These are phyloP conservation scores for Euura lappo DNA, from an alignment of 1,140 invertebrate genomes.

Conservation along the genomic window DNA sequence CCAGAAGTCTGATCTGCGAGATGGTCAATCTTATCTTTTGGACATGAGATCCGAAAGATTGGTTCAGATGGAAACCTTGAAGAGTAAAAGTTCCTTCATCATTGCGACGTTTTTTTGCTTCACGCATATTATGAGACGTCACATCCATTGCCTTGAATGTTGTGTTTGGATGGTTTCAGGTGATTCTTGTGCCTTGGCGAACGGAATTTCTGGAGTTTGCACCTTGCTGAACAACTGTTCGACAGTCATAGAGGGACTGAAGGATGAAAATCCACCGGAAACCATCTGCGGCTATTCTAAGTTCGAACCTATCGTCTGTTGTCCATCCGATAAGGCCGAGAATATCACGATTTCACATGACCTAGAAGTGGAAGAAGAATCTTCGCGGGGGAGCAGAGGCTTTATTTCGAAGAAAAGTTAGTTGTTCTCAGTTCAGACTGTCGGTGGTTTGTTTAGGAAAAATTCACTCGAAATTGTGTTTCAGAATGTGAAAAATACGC, in stretches of 20 bases:
- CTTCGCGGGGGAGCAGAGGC: not conserved
- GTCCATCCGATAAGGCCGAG: constrained; percentile 28
- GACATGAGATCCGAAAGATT: no score
- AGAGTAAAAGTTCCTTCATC: no score
- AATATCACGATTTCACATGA: not conserved
- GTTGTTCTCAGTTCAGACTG: not conserved
- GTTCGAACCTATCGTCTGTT: constrained; percentile 43
- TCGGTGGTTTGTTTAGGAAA: not conserved
- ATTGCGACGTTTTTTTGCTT: no score
- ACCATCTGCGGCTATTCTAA: constrained; percentile 29
- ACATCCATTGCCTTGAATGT: no score
- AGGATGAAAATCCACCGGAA: constrained; percentile 31
- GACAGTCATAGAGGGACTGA: constrained; percentile 34
- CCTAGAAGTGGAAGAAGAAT: not conserved
- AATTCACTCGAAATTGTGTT: not conserved
- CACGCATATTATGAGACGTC: no score
- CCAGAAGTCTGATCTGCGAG: no score
- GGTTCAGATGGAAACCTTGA: no score
- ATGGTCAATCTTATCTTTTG: no score
- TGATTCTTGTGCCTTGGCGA: constrained; percentile 27
- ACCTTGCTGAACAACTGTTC: constrained; percentile 28
- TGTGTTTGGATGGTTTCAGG: constrained; percentile 26
- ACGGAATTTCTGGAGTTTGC: constrained; percentile 34
- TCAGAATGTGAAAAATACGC: constrained; percentile 50
- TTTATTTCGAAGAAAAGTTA: constrained; percentile 30